A percentile compares a stretch with the other conserved stretches of the same genome.
Conservation (phyloP, 2,113 vertebrate species). For the Gambusia holbrooki region DNA sequence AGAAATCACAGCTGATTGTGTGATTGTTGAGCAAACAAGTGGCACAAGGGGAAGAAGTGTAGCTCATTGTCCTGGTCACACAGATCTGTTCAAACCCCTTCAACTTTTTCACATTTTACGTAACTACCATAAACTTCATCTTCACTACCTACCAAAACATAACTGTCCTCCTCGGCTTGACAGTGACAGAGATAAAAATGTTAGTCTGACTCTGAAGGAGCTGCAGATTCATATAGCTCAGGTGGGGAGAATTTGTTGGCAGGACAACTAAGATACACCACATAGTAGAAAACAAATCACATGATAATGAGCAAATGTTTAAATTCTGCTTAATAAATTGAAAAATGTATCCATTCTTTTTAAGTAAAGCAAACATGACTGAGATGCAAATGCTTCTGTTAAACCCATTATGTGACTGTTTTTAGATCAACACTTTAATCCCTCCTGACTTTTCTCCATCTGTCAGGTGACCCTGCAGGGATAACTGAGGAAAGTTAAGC, state of each 20-base stretch:
- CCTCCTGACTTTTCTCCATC: background rate
- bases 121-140: background rate
- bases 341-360: background rate
- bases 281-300: background rate
- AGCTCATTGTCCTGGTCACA: slow-evolving; percentile 11
- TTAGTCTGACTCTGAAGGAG: background rate
- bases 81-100: background rate
- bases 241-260: background rate
- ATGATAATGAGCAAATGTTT: background rate
- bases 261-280: no score
- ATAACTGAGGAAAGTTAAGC: slow-evolving; percentile 1
- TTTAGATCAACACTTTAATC: background rate
- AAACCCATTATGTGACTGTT: background rate
- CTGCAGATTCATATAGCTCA: background rate
- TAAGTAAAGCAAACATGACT: background rate
- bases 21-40: slow-evolving; percentile 49
- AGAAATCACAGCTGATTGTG: slow-evolving; percentile 55
- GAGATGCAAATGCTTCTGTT: background rate
- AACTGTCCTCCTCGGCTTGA: background rate
- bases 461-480: background rate
- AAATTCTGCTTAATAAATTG: background rate
- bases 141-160: background rate
- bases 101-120: background rate
- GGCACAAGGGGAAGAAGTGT: slow-evolving; percentile 25
- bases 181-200: background rate